phyloP scores from a whole-genome alignment of 1,140 invertebrate species.

The Pseudobourletiella spinata region DNA sequence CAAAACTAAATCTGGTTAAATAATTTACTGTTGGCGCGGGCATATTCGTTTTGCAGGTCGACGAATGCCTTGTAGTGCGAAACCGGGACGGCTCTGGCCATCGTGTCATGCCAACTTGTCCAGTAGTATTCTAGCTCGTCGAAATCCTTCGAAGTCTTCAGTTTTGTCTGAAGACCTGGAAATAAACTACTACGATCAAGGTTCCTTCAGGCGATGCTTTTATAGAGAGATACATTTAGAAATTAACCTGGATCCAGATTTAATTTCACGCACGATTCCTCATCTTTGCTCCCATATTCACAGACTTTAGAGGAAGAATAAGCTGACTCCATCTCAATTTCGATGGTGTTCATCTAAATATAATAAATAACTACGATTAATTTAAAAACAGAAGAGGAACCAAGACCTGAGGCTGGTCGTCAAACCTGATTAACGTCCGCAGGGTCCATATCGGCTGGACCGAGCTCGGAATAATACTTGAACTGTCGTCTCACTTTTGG shows the following conservation, averaged over 20 bases:
- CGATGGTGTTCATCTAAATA: background rate
- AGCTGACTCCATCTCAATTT: background rate
- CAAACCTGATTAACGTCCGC: background rate
- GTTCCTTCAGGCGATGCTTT: background rate
- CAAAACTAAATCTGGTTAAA: background rate
- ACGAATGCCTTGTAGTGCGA: slow-evolving; percentile 16
- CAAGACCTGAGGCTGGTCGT: background rate
- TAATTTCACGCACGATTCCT: background rate
- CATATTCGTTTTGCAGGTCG: slow-evolving; percentile 15
- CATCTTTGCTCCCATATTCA: background rate
- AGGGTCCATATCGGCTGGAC: background rate
- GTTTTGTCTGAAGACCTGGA: slow-evolving; percentile 41
- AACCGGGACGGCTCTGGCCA: background rate
- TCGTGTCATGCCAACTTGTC: slow-evolving; percentile 45
- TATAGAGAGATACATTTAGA: background rate
- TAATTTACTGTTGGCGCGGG: background rate
- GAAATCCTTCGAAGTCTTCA: slow-evolving; percentile 67
- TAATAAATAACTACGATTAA: background rate
- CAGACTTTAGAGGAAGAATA: background rate
- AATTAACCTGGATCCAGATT: background rate
- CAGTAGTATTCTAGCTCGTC: slow-evolving; percentile 61
- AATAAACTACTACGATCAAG: slow-evolving; percentile 45
- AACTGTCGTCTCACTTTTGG: background rate
- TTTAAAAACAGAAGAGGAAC: no score
- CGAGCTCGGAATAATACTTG: background rate